Conservation (phyloP, 2,888 invertebrate species). For the Eristalinus aeneus region DNA sequence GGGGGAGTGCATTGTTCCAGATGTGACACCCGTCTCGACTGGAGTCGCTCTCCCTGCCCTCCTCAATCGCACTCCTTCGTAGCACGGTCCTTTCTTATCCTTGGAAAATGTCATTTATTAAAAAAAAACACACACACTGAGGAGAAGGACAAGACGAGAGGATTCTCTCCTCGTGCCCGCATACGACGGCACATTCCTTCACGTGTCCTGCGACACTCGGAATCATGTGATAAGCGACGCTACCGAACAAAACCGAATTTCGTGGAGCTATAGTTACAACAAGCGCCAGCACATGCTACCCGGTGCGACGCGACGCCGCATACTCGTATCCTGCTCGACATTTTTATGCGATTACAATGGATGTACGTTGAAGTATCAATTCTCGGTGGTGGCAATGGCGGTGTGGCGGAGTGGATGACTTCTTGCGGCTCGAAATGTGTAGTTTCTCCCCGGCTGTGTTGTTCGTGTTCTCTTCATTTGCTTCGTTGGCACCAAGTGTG, state of each 20-base stretch:
- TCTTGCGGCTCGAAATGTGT: neutral
- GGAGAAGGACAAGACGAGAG: neutral
- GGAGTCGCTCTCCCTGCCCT: neutral
- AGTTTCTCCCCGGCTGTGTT: neutral
- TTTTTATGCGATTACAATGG: conserved; percentile 66
- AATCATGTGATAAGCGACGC: conserved; percentile 59
- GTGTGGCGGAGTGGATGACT: neutral
- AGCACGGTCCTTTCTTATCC: conserved; percentile 60
- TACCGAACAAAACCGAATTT: conserved; percentile 42
- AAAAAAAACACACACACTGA: conserved; percentile 53
- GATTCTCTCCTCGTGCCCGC: neutral
- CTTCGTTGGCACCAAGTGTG: conserved; percentile 59
- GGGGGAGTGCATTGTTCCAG: conserved; percentile 52
- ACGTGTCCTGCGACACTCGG: conserved; percentile 56
- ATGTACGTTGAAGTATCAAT: conserved; percentile 55
- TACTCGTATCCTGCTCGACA: conserved; percentile 12
- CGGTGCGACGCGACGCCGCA: neutral
- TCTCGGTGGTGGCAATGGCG: conserved; percentile 4
- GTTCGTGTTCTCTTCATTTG: conserved; percentile 32
- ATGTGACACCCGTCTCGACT: conserved; percentile 59
- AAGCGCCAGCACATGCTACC: conserved; percentile 39
- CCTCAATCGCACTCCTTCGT: conserved; percentile 51
- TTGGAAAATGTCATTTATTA: conserved; percentile 66
- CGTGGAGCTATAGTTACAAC: conserved; percentile 51
- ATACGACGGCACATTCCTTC: conserved; percentile 48